Evolutionary conservation across 2,113 vertebrate genomes (phyloP).

Genomic region (Aleadryas rufinucha): DNA sequence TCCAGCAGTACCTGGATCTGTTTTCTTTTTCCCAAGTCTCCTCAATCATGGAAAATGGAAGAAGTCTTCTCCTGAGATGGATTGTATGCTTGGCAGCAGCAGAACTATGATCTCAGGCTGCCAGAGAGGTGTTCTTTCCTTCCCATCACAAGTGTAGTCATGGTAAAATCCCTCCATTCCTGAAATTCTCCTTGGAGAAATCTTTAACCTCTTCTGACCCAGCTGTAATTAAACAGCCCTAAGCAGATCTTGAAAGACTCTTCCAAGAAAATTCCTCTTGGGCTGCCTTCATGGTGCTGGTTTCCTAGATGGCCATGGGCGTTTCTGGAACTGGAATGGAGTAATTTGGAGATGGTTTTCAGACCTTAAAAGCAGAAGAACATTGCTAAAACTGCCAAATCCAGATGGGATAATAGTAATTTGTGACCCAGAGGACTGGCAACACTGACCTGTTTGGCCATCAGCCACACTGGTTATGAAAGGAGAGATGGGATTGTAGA

Average conservation of each 20-base stretch:
- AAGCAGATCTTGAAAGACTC: neutral
- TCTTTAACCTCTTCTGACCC: neutral
- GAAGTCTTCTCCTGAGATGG: neutral
- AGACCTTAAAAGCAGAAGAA: neutral
- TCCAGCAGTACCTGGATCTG: neutral
- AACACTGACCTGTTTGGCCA: neutral
- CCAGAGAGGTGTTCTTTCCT: neutral
- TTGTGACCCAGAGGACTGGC: neutral
- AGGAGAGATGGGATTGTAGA: neutral
- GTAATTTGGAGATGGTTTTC: neutral
- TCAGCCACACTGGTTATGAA: neutral
- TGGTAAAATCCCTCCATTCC: neutral
- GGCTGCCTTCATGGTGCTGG: neutral
- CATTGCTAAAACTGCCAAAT: neutral
- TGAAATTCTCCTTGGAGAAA: neutral
- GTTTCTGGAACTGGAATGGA: neutral
- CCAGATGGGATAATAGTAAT: neutral
- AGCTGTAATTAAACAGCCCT: neutral
- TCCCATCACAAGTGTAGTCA: neutral
- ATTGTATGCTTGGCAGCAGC: neutral
- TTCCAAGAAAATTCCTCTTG: neutral
- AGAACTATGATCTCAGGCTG: neutral
- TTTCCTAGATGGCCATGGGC: neutral
- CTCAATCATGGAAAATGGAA: neutral
- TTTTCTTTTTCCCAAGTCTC: neutral